Base-by-base conservation (phyloP, 2,888 invertebrate species). In the Chirona hameri region DNA sequence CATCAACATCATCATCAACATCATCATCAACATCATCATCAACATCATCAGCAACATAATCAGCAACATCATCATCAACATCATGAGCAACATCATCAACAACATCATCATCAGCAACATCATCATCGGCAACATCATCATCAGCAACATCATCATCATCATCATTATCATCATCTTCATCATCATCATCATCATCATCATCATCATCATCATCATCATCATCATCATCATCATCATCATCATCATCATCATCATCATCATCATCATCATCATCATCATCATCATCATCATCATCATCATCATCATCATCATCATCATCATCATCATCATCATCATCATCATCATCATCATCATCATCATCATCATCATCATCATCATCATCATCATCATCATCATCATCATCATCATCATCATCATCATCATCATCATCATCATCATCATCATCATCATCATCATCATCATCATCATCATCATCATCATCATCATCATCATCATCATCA, bases 161-260 rank as follows among this genome's bases (percentile, higher is more conserved):
- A n/a, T n/a, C n/a, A n/a, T n/a, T n/a, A n/a, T n/a, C n/a, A n/a
- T n/a, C n/a, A 65, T 65, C 65, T 21, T 65, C 65, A 65, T 65
- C 65, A 65, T 21, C n/a, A 18, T 65, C 65, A 18, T 65, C 65
- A 18, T 21, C 65, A 21, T 65, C 65, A 21, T 65, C n/a, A 18
- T n/a, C n/a, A n/a, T 65, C n/a, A n/a, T 65, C 65, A 65, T 65
- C 65, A 65, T n/a, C 21, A 65, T n/a, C 21, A 65, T n/a, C 65
- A 65, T n/a, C 65, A 65, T n/a, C 65, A 65, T n/a, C 65, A 65
- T 65, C 65, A 65, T 65, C 65, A 65, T 65, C 65, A 65, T 65
- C 65, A 65, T 65, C 65, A 65, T 65, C 65, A 65, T 65, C 65
- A 65, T 65, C 65, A 65, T 65, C 65, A 65, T 65, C 65, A 65